Conservation (phyloP, 2,113 vertebrate genomes). For the Myodes glareolus region DNA sequence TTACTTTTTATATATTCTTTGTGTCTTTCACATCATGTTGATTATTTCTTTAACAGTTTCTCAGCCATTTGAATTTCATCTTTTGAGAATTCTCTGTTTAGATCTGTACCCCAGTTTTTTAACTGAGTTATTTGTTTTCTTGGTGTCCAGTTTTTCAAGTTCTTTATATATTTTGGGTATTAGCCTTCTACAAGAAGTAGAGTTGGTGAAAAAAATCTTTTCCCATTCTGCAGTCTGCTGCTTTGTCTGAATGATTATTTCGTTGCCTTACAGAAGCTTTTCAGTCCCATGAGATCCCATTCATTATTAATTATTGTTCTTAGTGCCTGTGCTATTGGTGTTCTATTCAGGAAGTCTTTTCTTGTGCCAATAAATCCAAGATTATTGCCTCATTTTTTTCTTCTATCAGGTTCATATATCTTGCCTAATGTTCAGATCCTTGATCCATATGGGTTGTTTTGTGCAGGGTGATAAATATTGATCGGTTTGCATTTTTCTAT, state of each 20-base stretch:
- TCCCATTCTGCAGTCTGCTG: not conserved
- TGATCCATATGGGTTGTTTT: not conserved
- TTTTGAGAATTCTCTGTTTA: not conserved
- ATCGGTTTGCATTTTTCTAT: not conserved
- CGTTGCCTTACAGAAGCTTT: not conserved
- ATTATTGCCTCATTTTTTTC: not conserved
- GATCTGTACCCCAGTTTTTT: not conserved
- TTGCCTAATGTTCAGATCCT: not conserved
- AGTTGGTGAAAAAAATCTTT: not conserved
- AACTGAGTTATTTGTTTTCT: not conserved
- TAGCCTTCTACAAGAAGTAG: not conserved
- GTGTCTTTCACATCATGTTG: too few relatives aligned
- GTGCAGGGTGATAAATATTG: not conserved
- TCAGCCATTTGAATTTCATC: not conserved
- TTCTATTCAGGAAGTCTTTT: not conserved
- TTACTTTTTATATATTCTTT: too few relatives aligned
- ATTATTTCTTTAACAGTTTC: not conserved
- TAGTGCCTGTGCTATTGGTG: not conserved
- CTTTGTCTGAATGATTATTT: not conserved
- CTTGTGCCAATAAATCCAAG: not conserved
- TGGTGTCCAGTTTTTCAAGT: not conserved
- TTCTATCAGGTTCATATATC: not conserved
- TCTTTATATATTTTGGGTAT: not conserved
- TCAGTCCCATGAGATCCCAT: not conserved
- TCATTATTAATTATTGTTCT: not conserved